Conservation (phyloP, 2,113 vertebrate genomes). For the Anarrhichthys ocellatus region DNA sequence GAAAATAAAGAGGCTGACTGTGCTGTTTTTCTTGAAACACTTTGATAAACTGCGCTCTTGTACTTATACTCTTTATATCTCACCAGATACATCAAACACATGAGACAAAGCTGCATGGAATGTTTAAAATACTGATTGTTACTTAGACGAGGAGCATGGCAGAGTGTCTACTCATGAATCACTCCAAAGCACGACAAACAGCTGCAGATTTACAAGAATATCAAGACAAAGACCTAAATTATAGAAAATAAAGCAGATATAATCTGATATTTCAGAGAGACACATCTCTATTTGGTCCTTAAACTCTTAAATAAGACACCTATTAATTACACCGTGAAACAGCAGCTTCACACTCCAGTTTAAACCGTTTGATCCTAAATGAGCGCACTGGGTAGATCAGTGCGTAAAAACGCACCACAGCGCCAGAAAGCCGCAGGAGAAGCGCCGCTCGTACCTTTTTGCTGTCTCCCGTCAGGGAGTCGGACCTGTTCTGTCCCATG, state of each 20-base stretch:
- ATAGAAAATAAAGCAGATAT: neutral
- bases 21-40: neutral
- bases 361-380: neutral
- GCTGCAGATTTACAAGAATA: neutral
- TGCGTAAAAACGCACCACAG: constrained; percentile 30
- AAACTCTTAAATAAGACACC: no score
- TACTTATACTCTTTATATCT: no score
- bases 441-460: constrained; percentile 72
- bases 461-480: constrained; percentile 71
- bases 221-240: no score
- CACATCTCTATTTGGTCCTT: neutral
- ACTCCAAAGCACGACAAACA: neutral
- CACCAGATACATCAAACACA: neutral
- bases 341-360: no score
- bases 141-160: no score
- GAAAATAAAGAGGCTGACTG: neutral
- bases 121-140: neutral
- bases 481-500: constrained; percentile 75
- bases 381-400: neutral
- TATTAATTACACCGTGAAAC: neutral
- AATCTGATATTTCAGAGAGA: neutral
- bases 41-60: neutral
- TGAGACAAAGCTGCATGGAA: neutral
- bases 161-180: neutral
- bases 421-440: neutral